Percentiles rank a stretch among this genome's conserved stretches.
Evolutionary conservation across 2,888 invertebrate species (phyloP).

Genomic region (Brenthis ino): DNA sequence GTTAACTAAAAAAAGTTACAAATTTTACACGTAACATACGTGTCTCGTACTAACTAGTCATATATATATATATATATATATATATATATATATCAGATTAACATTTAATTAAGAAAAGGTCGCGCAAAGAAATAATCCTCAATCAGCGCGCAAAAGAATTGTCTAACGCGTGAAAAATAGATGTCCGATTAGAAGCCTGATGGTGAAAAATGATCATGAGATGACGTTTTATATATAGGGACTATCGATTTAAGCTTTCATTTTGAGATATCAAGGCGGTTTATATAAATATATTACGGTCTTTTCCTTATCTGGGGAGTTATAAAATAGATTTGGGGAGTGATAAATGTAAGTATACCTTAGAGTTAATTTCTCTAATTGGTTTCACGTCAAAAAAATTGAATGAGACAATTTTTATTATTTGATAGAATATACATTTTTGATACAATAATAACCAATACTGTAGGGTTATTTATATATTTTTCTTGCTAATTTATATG

Average conservation of each 20-base stretch:
- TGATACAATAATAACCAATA: too few relatives aligned
- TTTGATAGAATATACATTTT: too few relatives aligned
- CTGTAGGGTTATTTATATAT: too few relatives aligned
- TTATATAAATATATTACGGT: constrained; percentile 5
- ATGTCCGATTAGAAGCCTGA: constrained; percentile 33
- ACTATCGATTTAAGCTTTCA: constrained; percentile 37
- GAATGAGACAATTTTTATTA: too few relatives aligned
- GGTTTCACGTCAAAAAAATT: too few relatives aligned
- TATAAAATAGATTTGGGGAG: constrained; percentile 10
- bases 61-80: neutral
- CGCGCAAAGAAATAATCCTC: constrained; percentile 8
- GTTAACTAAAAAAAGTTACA: too few relatives aligned
- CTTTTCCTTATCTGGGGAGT: neutral
- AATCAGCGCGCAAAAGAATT: constrained; percentile 33
- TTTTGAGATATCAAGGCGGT: constrained; percentile 21
- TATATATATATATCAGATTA: neutral
- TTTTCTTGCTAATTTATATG: neutral
- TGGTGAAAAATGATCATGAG: constrained; percentile 41
- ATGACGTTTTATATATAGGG: constrained; percentile 42
- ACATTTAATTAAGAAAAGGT: constrained; percentile 7
- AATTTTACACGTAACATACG: too few relatives aligned
- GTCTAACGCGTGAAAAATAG: constrained; percentile 40
- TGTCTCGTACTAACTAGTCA: too few relatives aligned
- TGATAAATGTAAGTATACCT: constrained; percentile 4
- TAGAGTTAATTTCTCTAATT: neutral